phyloP scores from a whole-genome alignment of 30 jellyfish, hydroid and myxozoan genomes.

The Chironex yamaguchii region DNA sequence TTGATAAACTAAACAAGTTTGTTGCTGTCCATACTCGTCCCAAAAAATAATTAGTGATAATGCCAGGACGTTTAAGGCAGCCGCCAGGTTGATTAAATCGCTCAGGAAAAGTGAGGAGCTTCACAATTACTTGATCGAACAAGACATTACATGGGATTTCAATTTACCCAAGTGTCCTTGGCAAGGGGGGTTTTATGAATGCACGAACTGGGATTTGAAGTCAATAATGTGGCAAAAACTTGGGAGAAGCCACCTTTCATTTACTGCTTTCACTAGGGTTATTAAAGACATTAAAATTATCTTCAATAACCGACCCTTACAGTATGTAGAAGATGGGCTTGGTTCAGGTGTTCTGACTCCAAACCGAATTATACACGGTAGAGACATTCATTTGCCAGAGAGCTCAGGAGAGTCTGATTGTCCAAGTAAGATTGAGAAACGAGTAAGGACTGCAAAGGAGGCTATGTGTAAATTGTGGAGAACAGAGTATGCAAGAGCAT shows the following conservation, averaged over 20 bases:
- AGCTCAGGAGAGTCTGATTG: background rate
- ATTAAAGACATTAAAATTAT: conserved; percentile 36
- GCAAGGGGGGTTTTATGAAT: conserved; percentile 57
- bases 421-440: conserved; percentile 32
- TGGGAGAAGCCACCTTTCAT: conserved; percentile 48
- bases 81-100: background rate
- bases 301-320: conserved; percentile 50
- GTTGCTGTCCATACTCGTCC: background rate
- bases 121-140: background rate
- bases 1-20: background rate
- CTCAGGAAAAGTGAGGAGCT: background rate
- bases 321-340: conserved; percentile 69
- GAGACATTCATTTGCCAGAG: conserved; percentile 34
- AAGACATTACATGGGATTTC: conserved; percentile 5
- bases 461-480: conserved; percentile 61
- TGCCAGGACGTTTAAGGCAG: conserved; percentile 14
- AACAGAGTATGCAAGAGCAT: conserved; percentile 54
- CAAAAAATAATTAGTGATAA: background rate
- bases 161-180: conserved; percentile 32
- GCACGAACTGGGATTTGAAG: conserved; percentile 58
- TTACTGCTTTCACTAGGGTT: conserved; percentile 33
- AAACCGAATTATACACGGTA: conserved; percentile 54
- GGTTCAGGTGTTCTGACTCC: conserved; percentile 55
- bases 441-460: conserved; percentile 39
- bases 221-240: conserved; percentile 23